Evolutionary conservation across 2,888 invertebrate species (phyloP).

Genomic region (Drosophila paramelanica): DNA sequence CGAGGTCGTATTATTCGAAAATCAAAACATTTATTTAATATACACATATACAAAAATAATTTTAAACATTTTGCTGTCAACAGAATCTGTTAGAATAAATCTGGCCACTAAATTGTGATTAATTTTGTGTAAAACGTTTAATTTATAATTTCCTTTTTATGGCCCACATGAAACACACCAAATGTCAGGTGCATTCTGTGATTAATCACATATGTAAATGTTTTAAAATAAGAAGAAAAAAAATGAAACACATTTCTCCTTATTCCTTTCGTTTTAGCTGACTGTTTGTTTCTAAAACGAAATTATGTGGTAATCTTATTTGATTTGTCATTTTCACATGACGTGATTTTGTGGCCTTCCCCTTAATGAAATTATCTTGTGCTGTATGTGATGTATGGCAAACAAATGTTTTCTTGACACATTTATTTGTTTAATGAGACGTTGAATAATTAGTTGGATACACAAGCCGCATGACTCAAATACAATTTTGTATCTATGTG

Average conservation of each 20-base stretch:
- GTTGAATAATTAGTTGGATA: slow-evolving; percentile 74
- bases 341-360: slow-evolving; percentile 63
- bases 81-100: not conserved
- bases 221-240: not conserved
- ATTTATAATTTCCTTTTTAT: slow-evolving; percentile 66
- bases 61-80: not conserved
- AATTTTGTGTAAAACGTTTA: slow-evolving; percentile 28
- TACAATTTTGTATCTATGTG: slow-evolving; percentile 14
- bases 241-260: not conserved
- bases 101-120: not conserved
- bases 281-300: slow-evolving; percentile 45
- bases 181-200: slow-evolving; percentile 70
- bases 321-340: slow-evolving; percentile 79
- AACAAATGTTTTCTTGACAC: slow-evolving; percentile 66
- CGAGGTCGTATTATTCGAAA: too few relatives aligned
- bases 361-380: slow-evolving; percentile 45
- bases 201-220: slow-evolving; percentile 45
- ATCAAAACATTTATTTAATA: too few relatives aligned
- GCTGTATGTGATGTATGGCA: slow-evolving; percentile 52
- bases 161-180: slow-evolving; percentile 44
- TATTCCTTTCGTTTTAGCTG: slow-evolving; percentile 38
- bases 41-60: too few relatives aligned
- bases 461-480: slow-evolving; percentile 57
- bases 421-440: slow-evolving; percentile 71
- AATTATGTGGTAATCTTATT: slow-evolving; percentile 76